Evolutionary conservation across 2,113 vertebrate species (phyloP).

Genomic region (Meleagris gallopavo): DNA sequence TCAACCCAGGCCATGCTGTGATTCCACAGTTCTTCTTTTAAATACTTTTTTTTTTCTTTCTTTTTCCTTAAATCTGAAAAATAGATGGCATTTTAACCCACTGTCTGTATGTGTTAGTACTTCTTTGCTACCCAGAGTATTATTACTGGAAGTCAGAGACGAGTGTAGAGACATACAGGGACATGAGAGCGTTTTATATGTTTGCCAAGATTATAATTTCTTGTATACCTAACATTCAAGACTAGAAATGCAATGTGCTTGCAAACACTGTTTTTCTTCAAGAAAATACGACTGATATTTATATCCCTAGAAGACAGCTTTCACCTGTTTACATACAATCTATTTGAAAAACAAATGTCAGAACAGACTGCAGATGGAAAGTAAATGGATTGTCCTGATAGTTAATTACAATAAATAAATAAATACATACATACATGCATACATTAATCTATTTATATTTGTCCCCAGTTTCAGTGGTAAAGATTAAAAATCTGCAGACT

Average conservation of each 20-base stretch:
- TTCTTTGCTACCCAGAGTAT: not conserved
- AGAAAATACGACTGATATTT: not conserved
- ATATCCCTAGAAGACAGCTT: not conserved
- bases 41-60: too few species aligned
- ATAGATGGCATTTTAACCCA: not conserved
- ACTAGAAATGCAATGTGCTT: not conserved
- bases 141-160: not conserved
- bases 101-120: not conserved
- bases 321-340: not conserved
- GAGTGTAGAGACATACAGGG: not conserved
- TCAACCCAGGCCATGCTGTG: too few species aligned
- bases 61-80: too few species aligned
- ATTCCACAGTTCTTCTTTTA: too few species aligned
- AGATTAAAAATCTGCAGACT: not conserved
- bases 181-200: not conserved
- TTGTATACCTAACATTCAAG: not conserved
- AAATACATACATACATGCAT: too few species aligned
- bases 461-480: fast-evolving
- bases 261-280: not conserved
- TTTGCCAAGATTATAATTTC: not conserved
- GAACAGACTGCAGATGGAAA: not conserved
- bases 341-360: not conserved
- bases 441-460: not conserved
- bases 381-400: not conserved
- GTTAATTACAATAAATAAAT: not conserved